These are phyloP conservation scores for Epinephelus fuscoguttatus DNA, from an alignment of 2,113 vertebrate species.

Conservation along the genomic window DNA sequence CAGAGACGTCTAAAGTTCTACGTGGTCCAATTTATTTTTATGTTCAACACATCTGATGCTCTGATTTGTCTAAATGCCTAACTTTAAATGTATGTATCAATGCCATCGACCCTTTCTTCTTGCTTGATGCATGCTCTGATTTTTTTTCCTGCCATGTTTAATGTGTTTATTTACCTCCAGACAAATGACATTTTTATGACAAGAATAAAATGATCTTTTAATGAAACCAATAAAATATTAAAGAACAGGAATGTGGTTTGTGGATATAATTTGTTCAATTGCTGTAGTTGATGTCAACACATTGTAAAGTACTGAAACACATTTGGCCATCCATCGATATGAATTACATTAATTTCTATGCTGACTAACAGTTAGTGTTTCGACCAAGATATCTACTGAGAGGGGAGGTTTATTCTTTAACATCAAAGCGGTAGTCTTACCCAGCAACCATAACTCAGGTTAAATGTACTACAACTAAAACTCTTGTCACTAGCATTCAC, in stretches of 20 bases:
- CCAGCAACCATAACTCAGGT: too few relatives aligned
- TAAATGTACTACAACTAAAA: too few relatives aligned
- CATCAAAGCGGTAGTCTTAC: too few relatives aligned
- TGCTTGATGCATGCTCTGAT: conserved; percentile 52
- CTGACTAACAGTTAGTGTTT: neutral
- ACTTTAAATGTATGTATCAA: conserved; percentile 51
- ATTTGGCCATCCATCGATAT: too few relatives aligned
- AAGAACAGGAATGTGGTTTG: conserved; percentile 24
- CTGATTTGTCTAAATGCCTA: conserved; percentile 66
- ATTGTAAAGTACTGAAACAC: too few relatives aligned
- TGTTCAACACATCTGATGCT: conserved; percentile 41
- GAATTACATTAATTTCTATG: neutral
- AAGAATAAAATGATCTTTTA: conserved; percentile 62
- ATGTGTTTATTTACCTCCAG: conserved; percentile 68
- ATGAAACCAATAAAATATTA: conserved; percentile 67
- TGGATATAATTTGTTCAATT: neutral
- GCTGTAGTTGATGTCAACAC: neutral
- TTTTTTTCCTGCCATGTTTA: conserved; percentile 56
- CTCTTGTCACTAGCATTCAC: too few relatives aligned
- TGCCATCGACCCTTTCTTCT: conserved; percentile 37
- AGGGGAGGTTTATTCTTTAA: neutral
- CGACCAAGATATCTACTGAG: neutral
- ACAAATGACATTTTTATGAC: conserved; percentile 73
- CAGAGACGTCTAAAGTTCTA: neutral
- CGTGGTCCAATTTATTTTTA: conserved; percentile 22